Conservation (phyloP, 2,113 vertebrate species). For the Neogobius melanostomus region DNA sequence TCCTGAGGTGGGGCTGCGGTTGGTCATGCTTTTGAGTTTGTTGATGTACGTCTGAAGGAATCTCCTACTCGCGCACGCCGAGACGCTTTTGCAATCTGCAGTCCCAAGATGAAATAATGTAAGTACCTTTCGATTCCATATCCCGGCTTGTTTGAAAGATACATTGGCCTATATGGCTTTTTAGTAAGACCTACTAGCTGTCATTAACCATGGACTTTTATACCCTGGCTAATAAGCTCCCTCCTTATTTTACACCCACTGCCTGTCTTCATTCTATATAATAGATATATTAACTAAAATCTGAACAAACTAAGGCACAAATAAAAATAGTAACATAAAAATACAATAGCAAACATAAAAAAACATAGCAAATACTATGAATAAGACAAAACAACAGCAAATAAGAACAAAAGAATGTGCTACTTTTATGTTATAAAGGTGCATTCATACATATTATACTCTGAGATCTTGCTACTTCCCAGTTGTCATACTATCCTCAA, state of each 20-base stretch:
- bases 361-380: no score
- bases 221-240: slow-evolving; percentile 23
- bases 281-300: no score
- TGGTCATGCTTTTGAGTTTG: slow-evolving; percentile 45
- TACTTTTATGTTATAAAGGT: no score
- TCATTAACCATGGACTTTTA: slow-evolving; percentile 32
- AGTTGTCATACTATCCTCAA: no score
- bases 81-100: slow-evolving; percentile 41
- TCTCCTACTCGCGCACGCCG: slow-evolving; percentile 47
- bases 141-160: neutral
- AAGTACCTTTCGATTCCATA: slow-evolving; percentile 49
- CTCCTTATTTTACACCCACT: slow-evolving; percentile 35
- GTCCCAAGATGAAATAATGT: slow-evolving; percentile 58
- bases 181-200: slow-evolving; percentile 6
- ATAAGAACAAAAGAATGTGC: no score
- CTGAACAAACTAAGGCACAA: no score
- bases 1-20: slow-evolving; percentile 41
- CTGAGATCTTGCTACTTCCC: no score
- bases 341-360: no score
- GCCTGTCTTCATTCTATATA: no score
- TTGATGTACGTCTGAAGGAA: slow-evolving; percentile 54
- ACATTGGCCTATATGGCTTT: slow-evolving; percentile 2
- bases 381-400: no score
- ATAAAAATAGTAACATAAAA: no score
- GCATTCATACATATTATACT: no score